phyloP scores from a whole-genome alignment of 2,888 invertebrate genomes.

The Himalopsyche japonica region DNA sequence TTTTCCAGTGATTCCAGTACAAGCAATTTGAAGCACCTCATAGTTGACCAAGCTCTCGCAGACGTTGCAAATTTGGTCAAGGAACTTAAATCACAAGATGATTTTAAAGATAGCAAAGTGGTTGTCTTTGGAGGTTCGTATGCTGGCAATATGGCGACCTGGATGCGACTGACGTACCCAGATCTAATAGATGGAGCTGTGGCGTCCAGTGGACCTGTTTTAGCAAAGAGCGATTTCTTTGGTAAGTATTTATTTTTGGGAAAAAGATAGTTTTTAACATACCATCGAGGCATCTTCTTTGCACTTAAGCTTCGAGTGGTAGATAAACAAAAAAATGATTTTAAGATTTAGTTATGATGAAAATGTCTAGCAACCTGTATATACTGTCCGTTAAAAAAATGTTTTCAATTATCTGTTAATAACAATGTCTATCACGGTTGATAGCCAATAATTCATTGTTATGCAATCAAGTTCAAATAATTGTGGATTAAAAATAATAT shows the following conservation, averaged over 20 bases:
- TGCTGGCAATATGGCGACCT: slow-evolving; percentile 54
- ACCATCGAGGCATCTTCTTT: too few species aligned
- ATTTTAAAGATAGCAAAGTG: slow-evolving; percentile 40
- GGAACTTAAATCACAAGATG: slow-evolving; percentile 40
- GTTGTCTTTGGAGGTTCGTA: slow-evolving; percentile 55
- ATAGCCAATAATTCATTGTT: too few species aligned
- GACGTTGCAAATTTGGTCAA: slow-evolving; percentile 52
- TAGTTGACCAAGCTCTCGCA: slow-evolving; percentile 50
- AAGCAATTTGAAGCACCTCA: slow-evolving; percentile 48
- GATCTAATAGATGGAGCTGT: slow-evolving; percentile 53
- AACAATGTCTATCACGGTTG: too few species aligned
- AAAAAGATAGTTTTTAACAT: too few species aligned
- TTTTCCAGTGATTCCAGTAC: slow-evolving; percentile 35
- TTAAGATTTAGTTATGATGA: too few species aligned
- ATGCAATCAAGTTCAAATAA: too few species aligned
- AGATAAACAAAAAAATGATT: too few species aligned
- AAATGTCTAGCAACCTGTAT: too few species aligned
- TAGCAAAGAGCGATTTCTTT: slow-evolving; percentile 51
- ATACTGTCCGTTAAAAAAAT: too few species aligned
- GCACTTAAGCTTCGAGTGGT: too few species aligned
- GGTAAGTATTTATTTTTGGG: slow-evolving; percentile 44
- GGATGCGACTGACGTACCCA: slow-evolving; percentile 54
- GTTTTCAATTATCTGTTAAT: too few species aligned
- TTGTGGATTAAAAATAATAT: background rate
- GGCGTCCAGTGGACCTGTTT: slow-evolving; percentile 55